Evolutionary conservation across 23 tunicate species (phyloP).

Genomic region (Trididemnum miniatum): DNA sequence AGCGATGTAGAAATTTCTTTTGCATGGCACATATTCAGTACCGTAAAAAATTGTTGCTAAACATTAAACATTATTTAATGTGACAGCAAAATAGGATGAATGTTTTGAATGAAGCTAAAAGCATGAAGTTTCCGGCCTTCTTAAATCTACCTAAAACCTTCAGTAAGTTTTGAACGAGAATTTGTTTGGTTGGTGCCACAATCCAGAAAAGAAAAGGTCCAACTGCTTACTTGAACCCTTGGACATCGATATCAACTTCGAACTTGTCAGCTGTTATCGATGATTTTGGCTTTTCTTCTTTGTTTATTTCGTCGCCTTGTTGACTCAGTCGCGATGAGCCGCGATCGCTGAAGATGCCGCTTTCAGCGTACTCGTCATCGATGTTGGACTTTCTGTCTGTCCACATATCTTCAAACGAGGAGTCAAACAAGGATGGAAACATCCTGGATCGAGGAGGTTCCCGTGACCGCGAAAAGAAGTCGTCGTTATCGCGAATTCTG

Average conservation of each 20-base stretch:
- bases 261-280: slow-evolving; percentile 43
- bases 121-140: too few species aligned
- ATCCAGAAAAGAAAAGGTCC: too few species aligned
- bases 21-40: too few species aligned
- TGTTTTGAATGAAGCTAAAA: too few species aligned
- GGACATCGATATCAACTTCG: slow-evolving; percentile 61
- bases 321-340: slow-evolving; percentile 5
- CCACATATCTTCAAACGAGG: slow-evolving; percentile 10
- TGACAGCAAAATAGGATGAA: too few species aligned
- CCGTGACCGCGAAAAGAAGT: slow-evolving; percentile 2
- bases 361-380: slow-evolving; percentile 48
- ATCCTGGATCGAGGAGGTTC: not conserved
- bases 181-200: too few species aligned
- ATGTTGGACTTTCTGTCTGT: not conserved
- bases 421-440: slow-evolving; percentile 9
- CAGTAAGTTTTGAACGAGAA: too few species aligned
- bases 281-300: not conserved
- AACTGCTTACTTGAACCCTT: slow-evolving; percentile 56
- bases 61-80: too few species aligned
- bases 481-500: not conserved
- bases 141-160: too few species aligned
- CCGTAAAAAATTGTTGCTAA: too few species aligned
- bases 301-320: not conserved
- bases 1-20: too few species aligned
- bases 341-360: slow-evolving; percentile 50